Evolutionary conservation across 2,113 vertebrate genomes (phyloP).

Genomic region (Argyrosomus japonicus): DNA sequence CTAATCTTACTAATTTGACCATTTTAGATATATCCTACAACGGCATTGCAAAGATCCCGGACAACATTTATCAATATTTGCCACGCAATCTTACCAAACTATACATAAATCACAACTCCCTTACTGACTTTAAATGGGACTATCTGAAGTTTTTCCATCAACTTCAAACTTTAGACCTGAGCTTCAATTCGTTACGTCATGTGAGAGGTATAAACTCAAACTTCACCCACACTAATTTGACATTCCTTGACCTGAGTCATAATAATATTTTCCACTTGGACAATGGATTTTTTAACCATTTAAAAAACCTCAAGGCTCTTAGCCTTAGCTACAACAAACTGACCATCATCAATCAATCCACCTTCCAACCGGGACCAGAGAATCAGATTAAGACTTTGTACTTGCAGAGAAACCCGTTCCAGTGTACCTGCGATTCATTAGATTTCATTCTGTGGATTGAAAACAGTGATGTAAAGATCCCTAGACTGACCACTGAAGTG

Average conservation of each 20-base stretch:
- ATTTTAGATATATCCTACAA: slow-evolving; percentile 85
- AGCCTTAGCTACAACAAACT: slow-evolving; percentile 83
- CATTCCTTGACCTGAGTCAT: slow-evolving; percentile 78
- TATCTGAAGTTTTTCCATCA: slow-evolving; percentile 59
- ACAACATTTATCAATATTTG: slow-evolving; percentile 68
- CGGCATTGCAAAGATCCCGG: slow-evolving; percentile 64
- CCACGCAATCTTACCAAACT: slow-evolving; percentile 76
- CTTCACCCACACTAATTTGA: slow-evolving; percentile 68
- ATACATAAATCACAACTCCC: slow-evolving; percentile 65
- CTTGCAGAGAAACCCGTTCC: slow-evolving; percentile 83
- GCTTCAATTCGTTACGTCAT: slow-evolving; percentile 76
- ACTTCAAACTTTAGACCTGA: slow-evolving; percentile 80
- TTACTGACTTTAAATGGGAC: slow-evolving; percentile 79
- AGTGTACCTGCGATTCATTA: slow-evolving; percentile 82
- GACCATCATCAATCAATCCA: slow-evolving; percentile 77
- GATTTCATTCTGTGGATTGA: slow-evolving; percentile 84
- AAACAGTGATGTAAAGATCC: slow-evolving; percentile 70
- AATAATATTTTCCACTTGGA: slow-evolving; percentile 82
- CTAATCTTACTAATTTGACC: slow-evolving; percentile 77
- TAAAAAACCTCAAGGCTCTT: slow-evolving; percentile 70
- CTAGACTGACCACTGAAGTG: slow-evolving; percentile 75
- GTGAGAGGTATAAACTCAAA: slow-evolving; percentile 64
- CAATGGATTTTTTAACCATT: slow-evolving; percentile 63
- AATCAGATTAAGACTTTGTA: slow-evolving; percentile 66
- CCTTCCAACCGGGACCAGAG: slow-evolving; percentile 48